These are phyloP conservation scores for Turdus rufiventris DNA, from an alignment of 2,113 vertebrate genomes.

Conservation along the genomic window DNA sequence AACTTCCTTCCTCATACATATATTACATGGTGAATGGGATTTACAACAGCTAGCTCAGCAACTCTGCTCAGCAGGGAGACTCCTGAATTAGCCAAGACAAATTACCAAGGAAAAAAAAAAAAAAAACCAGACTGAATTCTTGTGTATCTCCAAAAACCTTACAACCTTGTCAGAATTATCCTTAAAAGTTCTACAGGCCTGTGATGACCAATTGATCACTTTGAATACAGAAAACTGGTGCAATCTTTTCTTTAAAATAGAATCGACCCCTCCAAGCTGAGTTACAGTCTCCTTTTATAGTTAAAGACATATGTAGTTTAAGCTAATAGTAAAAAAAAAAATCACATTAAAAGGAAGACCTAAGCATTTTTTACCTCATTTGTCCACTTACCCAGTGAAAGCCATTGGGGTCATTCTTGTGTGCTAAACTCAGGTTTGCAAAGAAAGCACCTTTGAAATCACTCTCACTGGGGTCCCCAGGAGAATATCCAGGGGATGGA, in stretches of 20 bases:
- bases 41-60: background rate
- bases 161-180: background rate
- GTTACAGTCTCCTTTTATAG: background rate
- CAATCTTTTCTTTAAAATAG: background rate
- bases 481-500: background rate
- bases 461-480: background rate
- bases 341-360: background rate
- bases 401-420: background rate
- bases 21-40: background rate
- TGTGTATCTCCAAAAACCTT: background rate
- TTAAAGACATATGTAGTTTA: background rate
- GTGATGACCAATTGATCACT: background rate
- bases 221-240: background rate
- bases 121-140: background rate
- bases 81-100: conserved; percentile 3
- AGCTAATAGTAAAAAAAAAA: background rate
- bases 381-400: background rate
- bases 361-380: background rate
- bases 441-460: background rate
- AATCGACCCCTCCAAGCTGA: background rate
- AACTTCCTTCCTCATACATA: background rate
- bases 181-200: background rate
- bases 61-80: background rate
- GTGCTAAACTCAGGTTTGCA: background rate
- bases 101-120: background rate